These are phyloP conservation scores for Zosterops borbonicus DNA, from an alignment of 2,113 vertebrate species.

Conservation along the genomic window DNA sequence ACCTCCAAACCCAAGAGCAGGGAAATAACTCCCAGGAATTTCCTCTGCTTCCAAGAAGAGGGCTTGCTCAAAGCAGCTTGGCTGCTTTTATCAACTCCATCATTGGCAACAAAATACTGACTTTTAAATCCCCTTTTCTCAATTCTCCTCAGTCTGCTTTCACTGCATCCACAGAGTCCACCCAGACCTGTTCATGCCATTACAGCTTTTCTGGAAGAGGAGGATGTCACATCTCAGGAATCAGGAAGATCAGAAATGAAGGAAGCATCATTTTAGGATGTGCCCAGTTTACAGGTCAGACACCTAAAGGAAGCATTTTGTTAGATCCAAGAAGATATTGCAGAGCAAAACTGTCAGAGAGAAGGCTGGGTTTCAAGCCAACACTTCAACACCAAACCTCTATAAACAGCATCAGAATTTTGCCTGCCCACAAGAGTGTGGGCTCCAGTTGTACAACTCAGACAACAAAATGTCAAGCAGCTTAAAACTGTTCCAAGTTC, in stretches of 20 bases:
- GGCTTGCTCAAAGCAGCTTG: accelerated
- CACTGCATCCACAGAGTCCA: not conserved
- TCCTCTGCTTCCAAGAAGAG: not conserved
- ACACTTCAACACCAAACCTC: not conserved
- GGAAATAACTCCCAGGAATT: not conserved
- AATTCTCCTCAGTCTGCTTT: not conserved
- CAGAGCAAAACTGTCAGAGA: not conserved
- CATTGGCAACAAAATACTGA: not conserved
- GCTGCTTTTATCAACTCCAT: not conserved
- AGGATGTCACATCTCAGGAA: not conserved
- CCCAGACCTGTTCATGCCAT: accelerated
- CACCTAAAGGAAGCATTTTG: too few relatives aligned
- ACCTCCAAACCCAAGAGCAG: not conserved
- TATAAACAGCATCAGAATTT: not conserved
- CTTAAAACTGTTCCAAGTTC: not conserved
- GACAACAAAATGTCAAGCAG: not conserved
- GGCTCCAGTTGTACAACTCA: not conserved
- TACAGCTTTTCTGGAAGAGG: not conserved
- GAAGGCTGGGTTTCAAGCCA: not conserved
- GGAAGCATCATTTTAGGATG: too few relatives aligned
- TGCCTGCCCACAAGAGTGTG: not conserved
- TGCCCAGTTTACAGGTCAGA: not conserved
- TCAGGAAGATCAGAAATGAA: not conserved
- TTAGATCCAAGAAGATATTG: not conserved
- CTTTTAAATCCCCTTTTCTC: not conserved